Conservation (phyloP, 1,140 invertebrate species). For the Cydia pomonella region DNA sequence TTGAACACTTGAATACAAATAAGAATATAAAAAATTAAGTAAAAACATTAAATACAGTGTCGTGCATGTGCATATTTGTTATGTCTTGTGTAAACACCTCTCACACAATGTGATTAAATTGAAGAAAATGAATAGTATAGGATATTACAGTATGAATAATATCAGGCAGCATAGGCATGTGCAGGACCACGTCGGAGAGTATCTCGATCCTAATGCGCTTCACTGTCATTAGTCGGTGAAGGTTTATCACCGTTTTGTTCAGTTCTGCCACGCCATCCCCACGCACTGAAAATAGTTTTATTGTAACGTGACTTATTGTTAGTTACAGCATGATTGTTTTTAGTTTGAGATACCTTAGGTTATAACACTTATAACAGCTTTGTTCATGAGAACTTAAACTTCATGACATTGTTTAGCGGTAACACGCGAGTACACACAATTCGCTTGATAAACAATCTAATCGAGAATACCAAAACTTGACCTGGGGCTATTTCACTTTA, state of each 20-base stretch:
- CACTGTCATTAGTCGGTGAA: not conserved
- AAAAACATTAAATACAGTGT: too few relatives aligned
- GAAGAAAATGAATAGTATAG: not conserved
- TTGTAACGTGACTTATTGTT: too few relatives aligned
- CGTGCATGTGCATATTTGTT: not conserved
- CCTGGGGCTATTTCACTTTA: too few relatives aligned
- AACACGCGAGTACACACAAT: not conserved
- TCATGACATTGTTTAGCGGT: not conserved
- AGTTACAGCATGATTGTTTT: too few relatives aligned
- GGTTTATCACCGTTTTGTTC: not conserved
- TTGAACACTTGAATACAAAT: too few relatives aligned
- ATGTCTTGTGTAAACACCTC: not conserved
- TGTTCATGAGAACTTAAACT: not conserved
- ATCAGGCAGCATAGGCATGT: not conserved
- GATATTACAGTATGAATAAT: not conserved
- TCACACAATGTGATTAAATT: constrained; percentile 15
- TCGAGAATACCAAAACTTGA: too few relatives aligned
- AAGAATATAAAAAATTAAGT: too few relatives aligned
- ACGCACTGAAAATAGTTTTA: not conserved
- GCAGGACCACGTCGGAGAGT: not conserved
- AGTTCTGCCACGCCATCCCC: not conserved
- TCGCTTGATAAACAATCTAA: too few relatives aligned
- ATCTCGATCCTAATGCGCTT: not conserved
- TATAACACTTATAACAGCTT: too few relatives aligned
- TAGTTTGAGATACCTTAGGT: too few relatives aligned